Conservation (phyloP, 2,888 invertebrate species). For the Tenthredo livida region DNA sequence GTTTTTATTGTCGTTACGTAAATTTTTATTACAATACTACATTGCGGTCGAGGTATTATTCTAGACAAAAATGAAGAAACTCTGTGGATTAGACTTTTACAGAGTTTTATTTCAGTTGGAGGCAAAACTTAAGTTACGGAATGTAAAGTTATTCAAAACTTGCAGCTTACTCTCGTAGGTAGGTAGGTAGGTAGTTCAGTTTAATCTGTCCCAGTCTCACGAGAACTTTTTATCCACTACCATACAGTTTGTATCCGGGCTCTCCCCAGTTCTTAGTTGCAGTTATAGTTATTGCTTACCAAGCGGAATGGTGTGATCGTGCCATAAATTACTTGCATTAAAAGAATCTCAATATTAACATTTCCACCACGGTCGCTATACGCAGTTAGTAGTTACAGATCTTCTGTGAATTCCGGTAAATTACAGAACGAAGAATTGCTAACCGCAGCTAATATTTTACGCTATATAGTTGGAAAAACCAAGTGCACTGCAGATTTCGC, state of each 20-base stretch:
- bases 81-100: conserved; percentile 37
- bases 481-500: background rate
- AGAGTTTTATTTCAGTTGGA: conserved; percentile 34
- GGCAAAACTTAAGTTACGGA: conserved; percentile 35
- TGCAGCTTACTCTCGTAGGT: conserved; percentile 18
- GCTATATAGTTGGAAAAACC: conserved; percentile 1
- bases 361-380: background rate
- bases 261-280: background rate
- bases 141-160: conserved; percentile 53
- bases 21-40: background rate
- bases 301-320: background rate
- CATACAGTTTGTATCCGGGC: background rate
- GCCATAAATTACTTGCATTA: background rate
- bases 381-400: background rate
- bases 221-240: conserved; percentile 39
- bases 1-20: background rate
- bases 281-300: background rate
- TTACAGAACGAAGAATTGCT: background rate
- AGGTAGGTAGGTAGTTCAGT: conserved; percentile 11
- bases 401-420: background rate
- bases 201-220: conserved; percentile 43
- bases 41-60: background rate
- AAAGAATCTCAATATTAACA: background rate
- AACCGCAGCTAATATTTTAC: conserved; percentile 12
- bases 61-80: conserved; percentile 39